Evolutionary conservation across 2,888 invertebrate genomes (phyloP).

Genomic region (Slavum lentiscoides): DNA sequence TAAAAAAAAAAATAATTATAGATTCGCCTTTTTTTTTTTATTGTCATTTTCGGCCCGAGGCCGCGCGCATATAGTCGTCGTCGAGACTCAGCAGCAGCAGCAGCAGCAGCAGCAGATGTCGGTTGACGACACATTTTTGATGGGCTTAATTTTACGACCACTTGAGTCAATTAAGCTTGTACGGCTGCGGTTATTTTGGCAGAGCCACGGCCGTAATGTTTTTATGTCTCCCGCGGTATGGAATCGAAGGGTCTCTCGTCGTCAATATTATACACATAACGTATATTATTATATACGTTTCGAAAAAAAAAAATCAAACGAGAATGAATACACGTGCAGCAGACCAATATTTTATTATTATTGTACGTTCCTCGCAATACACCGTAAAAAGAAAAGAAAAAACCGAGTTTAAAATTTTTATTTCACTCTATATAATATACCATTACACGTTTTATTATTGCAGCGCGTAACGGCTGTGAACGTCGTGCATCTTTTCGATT

Average conservation of each 20-base stretch:
- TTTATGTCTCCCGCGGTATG: constrained; percentile 36
- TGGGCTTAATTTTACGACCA: constrained; percentile 53
- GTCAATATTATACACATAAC: neutral
- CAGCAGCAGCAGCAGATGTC: constrained; percentile 37
- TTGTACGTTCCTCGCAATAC: neutral
- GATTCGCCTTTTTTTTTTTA: too few species aligned
- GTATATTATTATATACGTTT: neutral
- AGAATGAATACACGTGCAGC: too few species aligned
- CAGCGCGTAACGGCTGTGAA: too few species aligned
- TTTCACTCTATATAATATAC: too few species aligned
- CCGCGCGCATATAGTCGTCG: constrained; percentile 4
- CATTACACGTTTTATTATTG: too few species aligned
- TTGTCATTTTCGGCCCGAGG: too few species aligned
- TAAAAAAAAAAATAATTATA: too few species aligned
- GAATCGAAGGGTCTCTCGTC: constrained; percentile 38
- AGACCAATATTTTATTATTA: neutral
- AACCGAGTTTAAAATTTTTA: too few species aligned
- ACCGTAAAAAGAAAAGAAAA: too few species aligned
- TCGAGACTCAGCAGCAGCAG: constrained; percentile 27
- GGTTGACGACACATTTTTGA: constrained; percentile 49
- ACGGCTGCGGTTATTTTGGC: constrained; percentile 49
- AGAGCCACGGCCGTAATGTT: constrained; percentile 32
- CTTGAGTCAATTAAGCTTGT: constrained; percentile 52
- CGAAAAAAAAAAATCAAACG: neutral
- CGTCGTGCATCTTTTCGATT: too few species aligned